Percentiles rank a stretch among this genome's conserved stretches.
Conservation (phyloP, 2,888 invertebrate species). For the Steinernema scapterisci region DNA sequence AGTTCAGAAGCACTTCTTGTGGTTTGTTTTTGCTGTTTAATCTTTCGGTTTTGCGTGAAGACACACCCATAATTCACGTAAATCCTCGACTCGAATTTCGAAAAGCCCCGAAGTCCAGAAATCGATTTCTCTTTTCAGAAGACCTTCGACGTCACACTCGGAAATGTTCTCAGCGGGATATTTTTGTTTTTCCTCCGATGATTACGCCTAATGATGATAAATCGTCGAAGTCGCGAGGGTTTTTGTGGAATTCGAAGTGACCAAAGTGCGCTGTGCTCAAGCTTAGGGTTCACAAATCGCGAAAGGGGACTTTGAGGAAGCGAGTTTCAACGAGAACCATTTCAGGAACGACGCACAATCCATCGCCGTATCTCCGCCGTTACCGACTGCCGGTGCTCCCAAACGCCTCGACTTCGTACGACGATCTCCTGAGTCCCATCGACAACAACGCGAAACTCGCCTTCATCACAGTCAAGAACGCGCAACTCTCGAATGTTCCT, state of each 20-base stretch:
- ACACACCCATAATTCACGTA: no score
- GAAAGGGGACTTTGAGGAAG: neutral
- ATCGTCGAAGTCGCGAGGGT: neutral
- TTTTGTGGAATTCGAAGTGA: neutral
- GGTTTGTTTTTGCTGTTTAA: no score
- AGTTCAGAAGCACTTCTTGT: no score
- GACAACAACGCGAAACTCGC: conserved; percentile 25
- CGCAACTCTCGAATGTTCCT: conserved; percentile 10
- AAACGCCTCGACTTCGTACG: conserved; percentile 30
- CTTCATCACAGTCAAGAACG: conserved; percentile 12
- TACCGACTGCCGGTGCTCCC: conserved; percentile 33
- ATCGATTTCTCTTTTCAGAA: neutral
- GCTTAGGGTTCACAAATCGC: no score
- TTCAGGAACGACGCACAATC: conserved; percentile 32
- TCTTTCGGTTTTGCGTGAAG: no score
- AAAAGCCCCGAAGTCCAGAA: neutral
- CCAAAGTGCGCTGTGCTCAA: no score
- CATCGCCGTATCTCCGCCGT: conserved; percentile 35
- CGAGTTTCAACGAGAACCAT: neutral
- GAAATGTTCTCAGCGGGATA: neutral
- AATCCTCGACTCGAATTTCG: no score
- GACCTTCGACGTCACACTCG: neutral
- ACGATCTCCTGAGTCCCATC: conserved; percentile 33
- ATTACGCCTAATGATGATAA: conserved; percentile 8
- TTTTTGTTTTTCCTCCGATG: conserved; percentile 6